A percentile compares a stretch with the other conserved stretches of the same genome.
Conservation (phyloP, 2,888 invertebrate genomes). For the Nomada hirtipes region DNA sequence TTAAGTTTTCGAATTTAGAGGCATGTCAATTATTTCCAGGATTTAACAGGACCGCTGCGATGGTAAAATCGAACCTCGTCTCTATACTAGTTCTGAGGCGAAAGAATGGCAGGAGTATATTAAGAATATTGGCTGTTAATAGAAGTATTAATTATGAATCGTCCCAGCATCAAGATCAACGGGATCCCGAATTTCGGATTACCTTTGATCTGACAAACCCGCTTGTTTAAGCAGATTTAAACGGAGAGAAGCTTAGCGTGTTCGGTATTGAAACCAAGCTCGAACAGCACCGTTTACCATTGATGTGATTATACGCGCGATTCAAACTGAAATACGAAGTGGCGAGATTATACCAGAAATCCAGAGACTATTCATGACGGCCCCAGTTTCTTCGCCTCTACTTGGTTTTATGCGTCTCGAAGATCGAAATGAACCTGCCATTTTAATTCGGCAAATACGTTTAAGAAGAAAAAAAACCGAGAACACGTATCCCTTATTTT, state of each 20-base stretch:
- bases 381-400: no score
- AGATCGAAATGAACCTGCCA: no score
- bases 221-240: slow-evolving; percentile 45
- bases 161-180: neutral
- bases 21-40: no score
- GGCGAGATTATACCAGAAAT: slow-evolving; percentile 22
- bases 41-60: no score
- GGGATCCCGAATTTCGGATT: slow-evolving; percentile 14
- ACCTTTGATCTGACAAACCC: slow-evolving; percentile 48
- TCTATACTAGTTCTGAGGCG: no score
- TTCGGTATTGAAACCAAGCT: slow-evolving; percentile 37
- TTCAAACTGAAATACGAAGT: slow-evolving; percentile 23
- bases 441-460: no score
- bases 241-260: slow-evolving; percentile 25
- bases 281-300: neutral
- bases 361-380: no score
- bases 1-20: no score
- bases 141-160: neutral
- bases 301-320: slow-evolving; percentile 30
- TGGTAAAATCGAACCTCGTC: neutral
- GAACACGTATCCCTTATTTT: no score
- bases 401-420: no score
- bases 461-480: no score
- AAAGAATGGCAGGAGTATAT: no score
- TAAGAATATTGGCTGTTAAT: slow-evolving; percentile 4